These are phyloP conservation scores for Zosterops hypoxanthus DNA, from an alignment of 2,113 vertebrate species.

Conservation along the genomic window DNA sequence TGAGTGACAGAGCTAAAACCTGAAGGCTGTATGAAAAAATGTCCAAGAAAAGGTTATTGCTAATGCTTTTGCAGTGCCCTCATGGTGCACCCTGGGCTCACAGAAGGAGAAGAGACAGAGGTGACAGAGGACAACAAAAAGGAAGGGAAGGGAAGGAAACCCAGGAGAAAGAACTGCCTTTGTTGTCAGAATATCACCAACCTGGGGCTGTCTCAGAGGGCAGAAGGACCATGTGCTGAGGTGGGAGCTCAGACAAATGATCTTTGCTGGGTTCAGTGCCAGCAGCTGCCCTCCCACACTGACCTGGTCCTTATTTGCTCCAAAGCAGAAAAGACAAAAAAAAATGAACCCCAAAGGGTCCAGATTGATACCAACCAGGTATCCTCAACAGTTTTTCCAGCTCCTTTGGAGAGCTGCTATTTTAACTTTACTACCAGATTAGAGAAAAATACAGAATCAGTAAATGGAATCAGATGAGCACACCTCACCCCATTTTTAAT, in stretches of 20 bases:
- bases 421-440: conserved; percentile 13
- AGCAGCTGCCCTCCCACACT: neutral
- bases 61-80: neutral
- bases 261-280: neutral
- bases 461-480: neutral
- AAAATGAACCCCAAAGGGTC: neutral
- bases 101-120: neutral
- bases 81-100: neutral
- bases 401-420: neutral
- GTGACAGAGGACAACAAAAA: neutral
- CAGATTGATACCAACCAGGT: neutral
- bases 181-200: neutral
- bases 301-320: neutral
- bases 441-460: conserved; percentile 23
- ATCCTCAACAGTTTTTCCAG: neutral
- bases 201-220: neutral
- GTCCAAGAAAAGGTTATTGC: neutral
- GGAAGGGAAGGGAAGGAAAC: neutral
- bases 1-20: neutral
- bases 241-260: neutral
- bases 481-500: neutral
- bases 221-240: neutral
- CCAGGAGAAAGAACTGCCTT: neutral
- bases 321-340: neutral
- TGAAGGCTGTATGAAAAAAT: neutral